A percentile compares a stretch with the other conserved stretches of the same genome.
Evolutionary conservation across 2,888 invertebrate genomes (phyloP).

Genomic region (Augiades crinisus): DNA sequence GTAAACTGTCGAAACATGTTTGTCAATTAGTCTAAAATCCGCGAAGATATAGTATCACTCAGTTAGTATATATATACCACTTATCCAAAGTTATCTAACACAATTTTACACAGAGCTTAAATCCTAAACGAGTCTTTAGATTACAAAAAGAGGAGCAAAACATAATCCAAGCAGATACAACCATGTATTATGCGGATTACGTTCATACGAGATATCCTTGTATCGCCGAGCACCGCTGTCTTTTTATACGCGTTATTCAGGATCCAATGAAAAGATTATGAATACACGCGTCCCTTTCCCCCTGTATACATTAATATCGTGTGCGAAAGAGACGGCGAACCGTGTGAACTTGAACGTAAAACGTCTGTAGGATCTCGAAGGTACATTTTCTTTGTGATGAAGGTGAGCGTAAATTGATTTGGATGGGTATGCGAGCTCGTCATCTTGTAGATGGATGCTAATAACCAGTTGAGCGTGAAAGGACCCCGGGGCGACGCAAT

Average conservation of each 20-base stretch:
- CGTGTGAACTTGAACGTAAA: slow-evolving; percentile 37
- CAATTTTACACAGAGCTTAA: neutral
- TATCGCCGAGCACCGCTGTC: slow-evolving; percentile 15
- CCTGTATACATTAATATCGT: slow-evolving; percentile 30
- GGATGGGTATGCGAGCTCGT: slow-evolving; percentile 44
- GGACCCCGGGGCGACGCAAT: slow-evolving; percentile 37
- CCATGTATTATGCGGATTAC: slow-evolving; percentile 26
- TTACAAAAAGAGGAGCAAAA: slow-evolving; percentile 3
- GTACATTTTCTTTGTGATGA: slow-evolving; percentile 47
- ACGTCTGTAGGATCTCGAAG: slow-evolving; percentile 32
- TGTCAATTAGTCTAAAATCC: too few relatives aligned
- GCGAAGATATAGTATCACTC: too few relatives aligned
- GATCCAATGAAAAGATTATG: slow-evolving; percentile 20
- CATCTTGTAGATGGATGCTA: slow-evolving; percentile 40
- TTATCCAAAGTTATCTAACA: too few relatives aligned
- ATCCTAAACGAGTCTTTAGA: neutral
- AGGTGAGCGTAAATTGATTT: slow-evolving; percentile 55
- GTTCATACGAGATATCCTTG: slow-evolving; percentile 14
- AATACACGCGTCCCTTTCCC: slow-evolving; percentile 33
- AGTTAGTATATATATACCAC: too few relatives aligned
- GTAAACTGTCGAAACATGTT: too few relatives aligned
- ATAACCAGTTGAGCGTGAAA: slow-evolving; percentile 45
- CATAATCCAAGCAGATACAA: slow-evolving; percentile 6
- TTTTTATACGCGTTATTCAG: slow-evolving; percentile 22
- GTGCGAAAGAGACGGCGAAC: slow-evolving; percentile 35